Base-by-base conservation (phyloP, 2,113 vertebrate species). In the Myanophis thanlyinensis region DNA sequence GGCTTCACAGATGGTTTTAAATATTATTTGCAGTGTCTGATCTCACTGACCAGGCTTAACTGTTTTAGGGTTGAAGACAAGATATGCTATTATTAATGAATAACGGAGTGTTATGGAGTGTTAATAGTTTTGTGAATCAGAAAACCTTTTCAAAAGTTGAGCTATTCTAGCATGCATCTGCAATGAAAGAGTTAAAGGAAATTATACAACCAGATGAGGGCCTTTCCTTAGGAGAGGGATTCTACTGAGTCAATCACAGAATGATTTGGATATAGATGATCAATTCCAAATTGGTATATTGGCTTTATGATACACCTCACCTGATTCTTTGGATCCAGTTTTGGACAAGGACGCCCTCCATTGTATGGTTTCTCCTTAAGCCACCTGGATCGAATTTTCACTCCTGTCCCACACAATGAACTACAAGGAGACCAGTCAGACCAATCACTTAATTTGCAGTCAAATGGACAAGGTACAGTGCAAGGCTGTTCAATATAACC, bases 381-480 rank as follows among this genome's bases (percentile, higher is more conserved):
- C 99, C 99, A 99, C 95, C 97, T 99, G 91, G 98, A 99, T 91
- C 99, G 96, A 93, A 98, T 97, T 97, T 97, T 98, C 93, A 99
- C 96, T 88, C 99, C 99, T 0, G 98, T 97, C 5, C 99, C 99
- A 95, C 99, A 99, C 12, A 98, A 98, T 1, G 98, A 97, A 94
- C 98, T 99, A 98, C 99, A 99, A 62, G 98, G 91, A 1, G 98
- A 98, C 99, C 99, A 99, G 5, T 96, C 93, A 35, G 99, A 99
- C 99, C 99, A 99, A 6, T 98, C 98, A 1, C 99, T 99, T 96
- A 99, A 97, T 95, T 98, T 99, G 97, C 99, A 99, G 97, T 99
- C 99, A 89, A 99, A 98, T 1, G 99, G 99, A 90, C 99, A 99
- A 23, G 99, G 98, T 35, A 99, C 92, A 13, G 96, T 96, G 97